Base-by-base conservation (phyloP, 2,797 vertebrate genomes). In the Apogon talboti region DNA sequence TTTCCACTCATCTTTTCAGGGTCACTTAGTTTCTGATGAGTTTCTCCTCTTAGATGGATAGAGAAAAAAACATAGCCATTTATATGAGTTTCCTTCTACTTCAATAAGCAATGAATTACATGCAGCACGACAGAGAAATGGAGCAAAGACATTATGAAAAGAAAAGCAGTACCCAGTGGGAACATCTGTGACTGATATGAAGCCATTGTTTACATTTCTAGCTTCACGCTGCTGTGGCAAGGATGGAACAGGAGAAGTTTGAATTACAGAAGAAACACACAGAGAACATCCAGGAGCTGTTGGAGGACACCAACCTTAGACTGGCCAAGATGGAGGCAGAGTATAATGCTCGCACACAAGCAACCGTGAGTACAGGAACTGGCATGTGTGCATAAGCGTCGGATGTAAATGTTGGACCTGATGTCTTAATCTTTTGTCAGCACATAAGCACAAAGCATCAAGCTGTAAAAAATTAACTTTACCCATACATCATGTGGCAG, bases 241-340 rank as follows among this genome's bases (percentile, higher is more conserved):
- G 95, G 77, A 94, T 97, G 93, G 98, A 99, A 81, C 96, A 95
- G 87, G 96, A 98, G 75, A 99, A 98, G 87, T 95, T 96, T 78
- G 92, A 92, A 7, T 74, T 98, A 76, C 95, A 92, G 78, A 97
- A 94, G 91, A 95, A 91, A 68, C 96, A 97, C 89, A 97, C 95
- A 0, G 94, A 94, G 48, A 95, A 92, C 24, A 96, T 98, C 81
- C 96, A 97, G 83, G 91, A 96, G 14, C 83, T 99, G 81, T 91
- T 99, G 50, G 92, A 97, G 58, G 94, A 96, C 72, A 98, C 97
- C 73, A 98, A 95, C 21, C 10, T 77, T 3, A 89, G 95, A 5
- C 93, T 99, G 80, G 88, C 82, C 24, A 96, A 93, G 78, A 98
- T 98, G 97, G 95, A 98, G 86, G 68, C 84, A 0, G 96, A 98